Percentiles rank a stretch among this genome's conserved stretches.
phyloP scores from a whole-genome alignment of 2,797 vertebrate genomes.

The Pteronotus mesoamericanus region DNA sequence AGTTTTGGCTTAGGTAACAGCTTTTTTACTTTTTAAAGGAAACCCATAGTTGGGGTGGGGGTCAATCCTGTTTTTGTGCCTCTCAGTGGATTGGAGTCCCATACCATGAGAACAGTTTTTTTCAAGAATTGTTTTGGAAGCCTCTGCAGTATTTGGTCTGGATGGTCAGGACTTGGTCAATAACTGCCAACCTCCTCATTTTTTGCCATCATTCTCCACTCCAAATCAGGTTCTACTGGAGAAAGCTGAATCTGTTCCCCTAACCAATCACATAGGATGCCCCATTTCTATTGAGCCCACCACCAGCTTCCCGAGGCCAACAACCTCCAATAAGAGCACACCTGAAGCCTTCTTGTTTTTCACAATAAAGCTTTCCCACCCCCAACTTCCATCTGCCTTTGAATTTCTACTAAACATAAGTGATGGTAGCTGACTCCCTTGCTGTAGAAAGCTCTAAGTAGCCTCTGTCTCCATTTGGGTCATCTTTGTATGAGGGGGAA shows the following conservation, averaged over 20 bases:
- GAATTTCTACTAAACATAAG: neutral
- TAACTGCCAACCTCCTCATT: neutral
- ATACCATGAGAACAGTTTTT: neutral
- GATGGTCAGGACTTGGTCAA: neutral
- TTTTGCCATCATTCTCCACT: neutral
- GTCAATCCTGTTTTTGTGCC: neutral
- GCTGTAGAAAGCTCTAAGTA: neutral
- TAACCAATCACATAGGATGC: neutral
- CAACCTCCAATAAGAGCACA: neutral
- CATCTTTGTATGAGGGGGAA: too few species aligned
- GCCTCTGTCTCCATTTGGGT: neutral
- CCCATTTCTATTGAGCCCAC: neutral
- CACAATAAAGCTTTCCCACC: neutral
- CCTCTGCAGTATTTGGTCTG: neutral
- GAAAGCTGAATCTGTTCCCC: neutral
- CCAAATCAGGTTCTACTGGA: neutral
- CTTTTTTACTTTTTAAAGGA: neutral
- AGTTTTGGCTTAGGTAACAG: neutral
- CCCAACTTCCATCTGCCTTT: too few species aligned
- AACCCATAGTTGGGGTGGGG: neutral
- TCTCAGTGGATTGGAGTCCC: neutral
- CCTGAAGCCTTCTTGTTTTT: neutral
- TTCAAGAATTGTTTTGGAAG: neutral
- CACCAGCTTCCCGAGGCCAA: neutral
- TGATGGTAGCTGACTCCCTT: neutral